Evolutionary conservation across 2,888 invertebrate genomes (phyloP).

Genomic region (Apamea monoglypha): DNA sequence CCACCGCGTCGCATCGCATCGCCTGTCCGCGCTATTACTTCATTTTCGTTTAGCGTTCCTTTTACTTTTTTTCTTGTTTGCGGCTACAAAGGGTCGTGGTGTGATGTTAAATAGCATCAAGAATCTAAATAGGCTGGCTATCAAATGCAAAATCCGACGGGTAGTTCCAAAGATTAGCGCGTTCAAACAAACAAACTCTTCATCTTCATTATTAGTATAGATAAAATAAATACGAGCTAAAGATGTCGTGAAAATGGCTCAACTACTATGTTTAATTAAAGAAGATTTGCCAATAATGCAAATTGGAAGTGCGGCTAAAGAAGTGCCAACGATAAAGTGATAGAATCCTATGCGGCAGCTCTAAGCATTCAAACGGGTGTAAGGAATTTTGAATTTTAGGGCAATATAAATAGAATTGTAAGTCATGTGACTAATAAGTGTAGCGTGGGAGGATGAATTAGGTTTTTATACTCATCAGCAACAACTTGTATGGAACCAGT

Average conservation of each 20-base stretch:
- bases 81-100: background rate
- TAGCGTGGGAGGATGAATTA: conserved; percentile 30
- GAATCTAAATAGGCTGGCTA: background rate
- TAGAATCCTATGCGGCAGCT: conserved; percentile 1
- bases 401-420: conserved; percentile 15
- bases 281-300: conserved; percentile 2
- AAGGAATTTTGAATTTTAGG: conserved; percentile 26
- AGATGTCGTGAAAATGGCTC: background rate
- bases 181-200: background rate
- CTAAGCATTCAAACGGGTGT: background rate
- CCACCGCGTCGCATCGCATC: background rate
- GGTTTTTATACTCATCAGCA: conserved; percentile 20
- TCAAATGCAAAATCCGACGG: background rate
- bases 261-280: background rate
- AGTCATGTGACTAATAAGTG: conserved; percentile 14
- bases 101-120: background rate
- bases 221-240: background rate
- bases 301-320: conserved; percentile 1
- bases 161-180: background rate
- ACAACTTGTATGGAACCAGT: conserved; percentile 11
- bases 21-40: too few species aligned
- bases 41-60: background rate
- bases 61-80: background rate
- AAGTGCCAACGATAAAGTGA: background rate
- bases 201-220: background rate